Percentiles rank a stretch among this genome's conserved stretches.
phyloP scores from a whole-genome alignment of 1,140 invertebrate species.

The Nasonia longicornis region DNA sequence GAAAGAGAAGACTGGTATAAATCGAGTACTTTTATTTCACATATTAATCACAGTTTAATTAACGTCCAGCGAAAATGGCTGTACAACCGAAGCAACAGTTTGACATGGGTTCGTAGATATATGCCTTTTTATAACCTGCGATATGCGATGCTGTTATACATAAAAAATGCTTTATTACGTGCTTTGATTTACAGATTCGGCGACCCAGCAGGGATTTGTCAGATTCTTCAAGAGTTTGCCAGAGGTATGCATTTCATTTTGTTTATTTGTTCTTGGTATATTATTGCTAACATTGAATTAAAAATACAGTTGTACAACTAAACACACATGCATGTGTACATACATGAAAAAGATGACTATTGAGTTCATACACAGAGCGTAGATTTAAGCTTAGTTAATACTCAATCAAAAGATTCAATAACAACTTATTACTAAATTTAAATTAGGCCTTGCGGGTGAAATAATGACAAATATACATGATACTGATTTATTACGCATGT shows the following conservation, averaged over 20 bases:
- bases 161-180: conserved; percentile 47
- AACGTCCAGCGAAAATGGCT: conserved; percentile 50
- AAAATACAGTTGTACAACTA: not conserved
- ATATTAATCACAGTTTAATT: conserved; percentile 21
- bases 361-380: not conserved
- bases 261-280: not conserved
- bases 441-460: not conserved
- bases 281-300: too few relatives aligned
- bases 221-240: conserved; percentile 72
- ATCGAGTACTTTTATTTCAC: conserved; percentile 32
- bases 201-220: conserved; percentile 72
- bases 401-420: conserved; percentile 14
- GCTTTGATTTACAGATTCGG: conserved; percentile 68
- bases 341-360: conserved; percentile 2
- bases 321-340: not conserved
- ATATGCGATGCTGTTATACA: not conserved
- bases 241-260: conserved; percentile 67
- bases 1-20: conserved; percentile 4
- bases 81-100: conserved; percentile 59
- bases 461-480: conserved; percentile 42
- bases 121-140: conserved; percentile 35
- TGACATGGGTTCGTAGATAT: conserved; percentile 51
- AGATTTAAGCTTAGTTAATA: conserved; percentile 1
- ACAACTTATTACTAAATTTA: conserved; percentile 15
- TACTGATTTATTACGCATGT: conserved; percentile 46